A percentile compares a stretch with the other conserved stretches of the same genome.
These are phyloP conservation scores for Sarcophaga caerulescens DNA, from an alignment of 2,888 invertebrate genomes.

Conservation along the genomic window DNA sequence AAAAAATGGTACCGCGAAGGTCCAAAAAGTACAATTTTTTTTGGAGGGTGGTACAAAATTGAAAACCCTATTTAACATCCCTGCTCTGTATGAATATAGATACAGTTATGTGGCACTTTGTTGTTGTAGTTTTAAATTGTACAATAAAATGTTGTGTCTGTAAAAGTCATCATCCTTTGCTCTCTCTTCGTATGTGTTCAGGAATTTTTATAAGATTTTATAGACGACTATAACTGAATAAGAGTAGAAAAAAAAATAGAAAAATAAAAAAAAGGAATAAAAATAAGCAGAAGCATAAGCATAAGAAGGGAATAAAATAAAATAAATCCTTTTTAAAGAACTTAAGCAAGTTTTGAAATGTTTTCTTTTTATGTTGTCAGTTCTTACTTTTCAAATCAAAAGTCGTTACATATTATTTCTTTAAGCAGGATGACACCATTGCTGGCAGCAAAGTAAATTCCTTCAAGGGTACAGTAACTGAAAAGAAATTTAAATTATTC, in stretches of 20 bases:
- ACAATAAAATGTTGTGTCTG: conserved; percentile 57
- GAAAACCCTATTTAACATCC: too few species aligned
- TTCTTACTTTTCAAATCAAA: conserved; percentile 26
- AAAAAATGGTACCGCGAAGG: too few species aligned
- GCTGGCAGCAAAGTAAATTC: background rate
- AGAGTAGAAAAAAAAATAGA: conserved; percentile 47
- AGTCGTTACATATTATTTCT: background rate
- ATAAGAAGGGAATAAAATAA: conserved; percentile 38
- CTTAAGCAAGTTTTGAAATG: conserved; percentile 48
- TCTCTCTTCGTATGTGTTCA: conserved; percentile 33
- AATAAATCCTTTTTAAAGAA: conserved; percentile 63
- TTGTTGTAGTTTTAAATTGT: conserved; percentile 43
- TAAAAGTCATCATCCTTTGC: background rate
- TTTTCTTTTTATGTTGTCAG: conserved; percentile 30
- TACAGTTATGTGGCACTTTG: background rate
- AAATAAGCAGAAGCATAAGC: too few species aligned
- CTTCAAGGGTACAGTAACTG: background rate
- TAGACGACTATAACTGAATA: conserved; percentile 18
- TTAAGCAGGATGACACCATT: background rate
- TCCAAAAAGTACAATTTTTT: too few species aligned
- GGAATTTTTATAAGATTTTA: conserved; percentile 58
- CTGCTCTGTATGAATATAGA: background rate
- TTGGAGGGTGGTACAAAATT: too few species aligned
- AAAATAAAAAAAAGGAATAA: background rate
- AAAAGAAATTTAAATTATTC: background rate